Conservation (phyloP, 1,140 invertebrate species). For the Argopecten irradians region DNA sequence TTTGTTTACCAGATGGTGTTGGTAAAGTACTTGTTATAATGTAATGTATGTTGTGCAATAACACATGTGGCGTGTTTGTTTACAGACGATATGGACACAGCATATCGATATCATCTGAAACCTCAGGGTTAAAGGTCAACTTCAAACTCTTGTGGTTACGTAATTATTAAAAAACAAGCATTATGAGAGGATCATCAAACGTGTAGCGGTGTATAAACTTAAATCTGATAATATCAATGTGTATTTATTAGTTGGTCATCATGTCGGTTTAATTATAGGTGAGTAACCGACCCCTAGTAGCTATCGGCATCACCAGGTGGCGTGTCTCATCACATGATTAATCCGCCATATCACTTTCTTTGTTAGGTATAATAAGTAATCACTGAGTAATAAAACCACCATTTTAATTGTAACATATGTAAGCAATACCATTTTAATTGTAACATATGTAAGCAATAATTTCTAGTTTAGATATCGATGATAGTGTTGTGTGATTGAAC, state of each 20-base stretch:
- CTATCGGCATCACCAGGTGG: not conserved
- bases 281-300: conserved; percentile 13
- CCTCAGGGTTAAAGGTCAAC: not conserved
- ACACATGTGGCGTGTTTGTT: not conserved
- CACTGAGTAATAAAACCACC: not conserved
- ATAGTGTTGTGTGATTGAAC: not conserved
- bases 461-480: not conserved
- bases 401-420: conserved; percentile 17
- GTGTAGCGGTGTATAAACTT: not conserved
- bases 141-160: not conserved
- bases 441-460: conserved; percentile 23
- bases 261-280: not conserved
- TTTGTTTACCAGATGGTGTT: too few species aligned
- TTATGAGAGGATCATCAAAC: not conserved
- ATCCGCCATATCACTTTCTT: not conserved
- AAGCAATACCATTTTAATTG: conserved; percentile 1
- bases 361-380: not conserved
- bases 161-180: not conserved
- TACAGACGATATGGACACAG: not conserved
- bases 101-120: not conserved
- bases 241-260: not conserved
- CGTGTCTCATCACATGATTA: not conserved
- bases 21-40: not conserved
- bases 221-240: not conserved
- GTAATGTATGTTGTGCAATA: not conserved